phyloP scores from a whole-genome alignment of 2,113 vertebrate genomes.

The Phalacrocorax aristotelis region DNA sequence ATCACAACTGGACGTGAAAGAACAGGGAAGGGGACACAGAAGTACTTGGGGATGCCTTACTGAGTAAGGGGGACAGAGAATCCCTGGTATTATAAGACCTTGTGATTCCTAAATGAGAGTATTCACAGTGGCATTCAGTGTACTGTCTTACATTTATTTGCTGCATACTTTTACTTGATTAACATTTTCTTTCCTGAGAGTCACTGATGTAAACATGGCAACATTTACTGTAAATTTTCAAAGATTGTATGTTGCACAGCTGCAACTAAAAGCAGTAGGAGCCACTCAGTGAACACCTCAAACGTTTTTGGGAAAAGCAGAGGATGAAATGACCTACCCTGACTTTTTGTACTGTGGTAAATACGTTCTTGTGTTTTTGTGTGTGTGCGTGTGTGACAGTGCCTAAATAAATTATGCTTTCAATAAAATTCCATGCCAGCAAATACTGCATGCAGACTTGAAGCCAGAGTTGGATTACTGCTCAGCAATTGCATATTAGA shows the following conservation, averaged over 20 bases:
- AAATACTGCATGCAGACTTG: background rate
- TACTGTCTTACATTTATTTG: background rate
- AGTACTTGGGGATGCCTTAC: background rate
- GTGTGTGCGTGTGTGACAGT: background rate
- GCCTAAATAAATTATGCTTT: constrained; percentile 1
- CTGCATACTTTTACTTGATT: background rate
- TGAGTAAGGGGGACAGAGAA: background rate
- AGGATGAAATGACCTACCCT: background rate
- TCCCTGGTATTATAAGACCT: background rate
- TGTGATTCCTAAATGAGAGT: background rate
- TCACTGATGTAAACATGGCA: background rate
- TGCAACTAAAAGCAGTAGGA: background rate
- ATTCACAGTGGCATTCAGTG: background rate
- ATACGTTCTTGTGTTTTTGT: background rate
- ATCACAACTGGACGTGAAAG: background rate
- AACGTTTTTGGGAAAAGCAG: background rate
- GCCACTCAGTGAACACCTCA: background rate
- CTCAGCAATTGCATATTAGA: background rate
- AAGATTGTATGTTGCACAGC: background rate
- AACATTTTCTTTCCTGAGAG: background rate
- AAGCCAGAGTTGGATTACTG: background rate
- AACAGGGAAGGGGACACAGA: background rate
- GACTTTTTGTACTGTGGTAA: constrained; percentile 36
- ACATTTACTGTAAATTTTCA: background rate
- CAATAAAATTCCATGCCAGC: background rate